phyloP scores from a whole-genome alignment of 2,113 vertebrate species.

The Aptenodytes patagonicus region DNA sequence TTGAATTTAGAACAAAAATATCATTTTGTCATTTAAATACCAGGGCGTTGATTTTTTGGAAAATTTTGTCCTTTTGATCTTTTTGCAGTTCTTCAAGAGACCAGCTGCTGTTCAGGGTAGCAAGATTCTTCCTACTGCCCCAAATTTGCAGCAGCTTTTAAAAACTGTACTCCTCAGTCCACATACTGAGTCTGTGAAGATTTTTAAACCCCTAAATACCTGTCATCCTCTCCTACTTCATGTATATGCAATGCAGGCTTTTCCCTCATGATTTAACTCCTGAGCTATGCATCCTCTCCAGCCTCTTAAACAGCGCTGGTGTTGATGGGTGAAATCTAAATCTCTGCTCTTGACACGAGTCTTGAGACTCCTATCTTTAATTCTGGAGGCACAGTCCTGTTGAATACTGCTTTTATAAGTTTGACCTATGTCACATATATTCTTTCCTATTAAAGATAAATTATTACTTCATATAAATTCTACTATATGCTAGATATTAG shows the following conservation, averaged over 20 bases:
- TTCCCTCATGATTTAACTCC: neutral
- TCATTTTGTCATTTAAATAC: neutral
- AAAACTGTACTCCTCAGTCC: neutral
- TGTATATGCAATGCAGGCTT: neutral
- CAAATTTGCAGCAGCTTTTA: neutral
- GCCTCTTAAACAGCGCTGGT: neutral
- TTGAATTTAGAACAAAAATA: neutral
- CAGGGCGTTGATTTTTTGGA: neutral
- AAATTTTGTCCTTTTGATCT: neutral
- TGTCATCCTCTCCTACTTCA: neutral
- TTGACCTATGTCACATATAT: rapidly evolving
- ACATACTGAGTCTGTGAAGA: neutral
- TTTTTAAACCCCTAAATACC: neutral
- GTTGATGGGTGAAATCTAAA: neutral
- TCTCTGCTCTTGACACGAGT: neutral
- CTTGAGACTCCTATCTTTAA: neutral
- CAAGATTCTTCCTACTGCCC: neutral
- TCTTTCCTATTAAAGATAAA: neutral
- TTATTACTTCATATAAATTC: neutral
- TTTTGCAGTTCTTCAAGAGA: neutral
- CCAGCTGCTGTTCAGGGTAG: neutral
- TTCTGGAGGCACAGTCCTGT: neutral
- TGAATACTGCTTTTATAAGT: neutral
- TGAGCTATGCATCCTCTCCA: neutral
- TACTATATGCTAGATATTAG: neutral